Conservation (phyloP, 2,113 vertebrate species). For the Tachuris rubrigastra region DNA sequence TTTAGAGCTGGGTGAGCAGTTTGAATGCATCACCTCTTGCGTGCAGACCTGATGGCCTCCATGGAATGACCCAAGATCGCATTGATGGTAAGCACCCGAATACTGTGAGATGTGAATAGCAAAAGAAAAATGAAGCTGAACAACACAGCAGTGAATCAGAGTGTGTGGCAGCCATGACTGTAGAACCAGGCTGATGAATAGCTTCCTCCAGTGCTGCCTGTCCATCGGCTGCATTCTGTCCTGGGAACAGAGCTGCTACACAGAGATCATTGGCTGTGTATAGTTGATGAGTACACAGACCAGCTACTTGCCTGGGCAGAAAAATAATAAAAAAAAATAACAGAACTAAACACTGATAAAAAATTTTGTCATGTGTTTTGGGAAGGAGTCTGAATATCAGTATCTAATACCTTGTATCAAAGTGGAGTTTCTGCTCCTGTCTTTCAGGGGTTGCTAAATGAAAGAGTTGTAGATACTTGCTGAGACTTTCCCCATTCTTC, state of each 20-base stretch:
- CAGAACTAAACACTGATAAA: background rate
- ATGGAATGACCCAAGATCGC: background rate
- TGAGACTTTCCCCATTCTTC: background rate
- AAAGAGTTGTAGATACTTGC: background rate
- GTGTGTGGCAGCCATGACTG: background rate
- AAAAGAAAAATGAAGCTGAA: background rate
- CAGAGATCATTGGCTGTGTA: background rate
- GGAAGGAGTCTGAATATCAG: background rate
- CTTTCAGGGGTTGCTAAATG: background rate
- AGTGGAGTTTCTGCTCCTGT: background rate
- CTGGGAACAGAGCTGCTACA: background rate
- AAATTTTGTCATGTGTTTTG: background rate
- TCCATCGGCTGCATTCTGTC: background rate
- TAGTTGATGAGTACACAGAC: background rate
- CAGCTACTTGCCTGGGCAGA: background rate
- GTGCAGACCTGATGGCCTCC: background rate
- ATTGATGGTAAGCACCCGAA: background rate
- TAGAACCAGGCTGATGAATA: background rate
- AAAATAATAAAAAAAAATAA: background rate
- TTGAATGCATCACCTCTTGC: background rate
- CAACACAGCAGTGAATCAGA: background rate
- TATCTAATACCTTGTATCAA: background rate
- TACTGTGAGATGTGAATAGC: background rate
- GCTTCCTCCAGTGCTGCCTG: background rate
- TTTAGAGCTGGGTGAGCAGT: background rate